Percentiles rank a stretch among this genome's conserved stretches.
phyloP scores from a whole-genome alignment of 2,797 vertebrate species.

The Valencia hispanica region DNA sequence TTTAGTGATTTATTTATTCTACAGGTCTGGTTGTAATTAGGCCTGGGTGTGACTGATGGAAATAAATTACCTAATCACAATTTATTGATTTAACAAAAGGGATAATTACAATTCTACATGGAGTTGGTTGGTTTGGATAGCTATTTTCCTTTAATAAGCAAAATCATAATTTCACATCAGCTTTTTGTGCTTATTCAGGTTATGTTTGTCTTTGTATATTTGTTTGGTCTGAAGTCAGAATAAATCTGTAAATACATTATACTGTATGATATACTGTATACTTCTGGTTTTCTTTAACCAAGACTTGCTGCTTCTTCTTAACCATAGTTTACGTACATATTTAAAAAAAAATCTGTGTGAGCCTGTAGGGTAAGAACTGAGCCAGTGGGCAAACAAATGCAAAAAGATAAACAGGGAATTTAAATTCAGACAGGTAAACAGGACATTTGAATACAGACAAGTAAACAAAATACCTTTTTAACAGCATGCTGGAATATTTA shows the following conservation, averaged over 20 bases:
- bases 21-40: no score
- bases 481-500: background rate
- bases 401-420: background rate
- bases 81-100: no score
- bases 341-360: no score
- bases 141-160: no score
- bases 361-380: background rate
- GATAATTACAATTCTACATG: no score
- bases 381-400: background rate
- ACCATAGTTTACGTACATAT: background rate
- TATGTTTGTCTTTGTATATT: background rate
- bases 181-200: background rate
- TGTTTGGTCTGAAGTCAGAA: background rate
- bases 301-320: background rate
- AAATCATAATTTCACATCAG: background rate
- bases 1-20: background rate
- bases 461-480: background rate
- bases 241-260: background rate
- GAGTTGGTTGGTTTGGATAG: no score
- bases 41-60: no score
- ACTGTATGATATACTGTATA: background rate
- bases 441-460: background rate
- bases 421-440: background rate
- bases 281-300: no score
- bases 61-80: no score